These are phyloP conservation scores for Rhinopomastus cyanomelas DNA, from an alignment of 2,113 vertebrate species.

Conservation along the genomic window DNA sequence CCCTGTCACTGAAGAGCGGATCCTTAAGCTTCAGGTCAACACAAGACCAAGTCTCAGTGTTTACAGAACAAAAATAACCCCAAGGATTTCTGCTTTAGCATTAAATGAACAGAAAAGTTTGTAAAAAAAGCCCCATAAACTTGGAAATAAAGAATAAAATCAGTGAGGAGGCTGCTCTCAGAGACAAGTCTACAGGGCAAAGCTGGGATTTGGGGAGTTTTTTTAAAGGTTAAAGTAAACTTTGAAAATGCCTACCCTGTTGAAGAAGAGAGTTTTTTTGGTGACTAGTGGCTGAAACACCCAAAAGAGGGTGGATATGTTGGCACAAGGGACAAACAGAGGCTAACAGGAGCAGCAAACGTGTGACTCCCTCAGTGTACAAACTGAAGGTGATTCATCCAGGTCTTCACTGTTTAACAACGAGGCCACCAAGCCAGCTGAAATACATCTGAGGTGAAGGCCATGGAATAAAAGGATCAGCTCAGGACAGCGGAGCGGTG, in stretches of 20 bases:
- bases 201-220: neutral
- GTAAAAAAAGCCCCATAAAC: neutral
- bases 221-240: constrained; percentile 25
- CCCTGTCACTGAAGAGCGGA: neutral
- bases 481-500: constrained; percentile 62
- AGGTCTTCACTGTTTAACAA: constrained; percentile 68
- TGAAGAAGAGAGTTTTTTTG: constrained; percentile 1
- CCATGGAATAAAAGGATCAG: constrained; percentile 72
- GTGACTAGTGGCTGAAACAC: constrained; percentile 63
- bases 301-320: constrained; percentile 48
- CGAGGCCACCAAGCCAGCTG: constrained; percentile 68
- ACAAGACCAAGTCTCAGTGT: neutral
- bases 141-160: constrained; percentile 11
- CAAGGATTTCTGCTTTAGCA: neutral
- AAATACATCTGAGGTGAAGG: constrained; percentile 64
- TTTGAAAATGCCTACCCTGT: constrained; percentile 33
- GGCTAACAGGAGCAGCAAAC: constrained; percentile 64
- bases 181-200: neutral
- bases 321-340: constrained; percentile 40
- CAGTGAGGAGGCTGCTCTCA: neutral
- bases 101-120: neutral
- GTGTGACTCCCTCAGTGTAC: constrained; percentile 7
- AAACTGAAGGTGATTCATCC: constrained; percentile 71
- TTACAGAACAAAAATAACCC: constrained; percentile 24
- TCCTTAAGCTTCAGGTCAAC: neutral